These are phyloP conservation scores for Neopelma chrysocephalum DNA, from an alignment of 2,797 vertebrate genomes.

Conservation along the genomic window DNA sequence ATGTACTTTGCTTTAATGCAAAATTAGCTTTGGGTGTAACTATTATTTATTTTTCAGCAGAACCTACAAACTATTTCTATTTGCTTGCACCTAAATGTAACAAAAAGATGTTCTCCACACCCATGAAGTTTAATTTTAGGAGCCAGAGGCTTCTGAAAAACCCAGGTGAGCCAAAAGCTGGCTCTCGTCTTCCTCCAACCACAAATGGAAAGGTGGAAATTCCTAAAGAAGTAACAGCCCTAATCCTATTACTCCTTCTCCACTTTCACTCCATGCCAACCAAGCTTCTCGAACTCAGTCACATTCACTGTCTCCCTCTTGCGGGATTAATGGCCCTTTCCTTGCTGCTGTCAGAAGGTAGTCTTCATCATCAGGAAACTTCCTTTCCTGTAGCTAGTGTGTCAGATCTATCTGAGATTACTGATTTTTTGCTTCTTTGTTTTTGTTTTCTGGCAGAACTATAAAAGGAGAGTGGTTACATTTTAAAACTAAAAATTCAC, in stretches of 20 bases:
- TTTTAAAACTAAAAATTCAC: constrained; percentile 19
- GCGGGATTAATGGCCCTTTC: background rate
- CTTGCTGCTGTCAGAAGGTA: background rate
- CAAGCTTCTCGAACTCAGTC: background rate
- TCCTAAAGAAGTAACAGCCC: constrained; percentile 7
- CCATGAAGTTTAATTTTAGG: constrained; percentile 54
- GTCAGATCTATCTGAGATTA: background rate
- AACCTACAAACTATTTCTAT: constrained; percentile 22
- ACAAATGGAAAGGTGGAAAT: constrained; percentile 36
- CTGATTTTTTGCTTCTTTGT: background rate
- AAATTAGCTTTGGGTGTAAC: constrained; percentile 49
- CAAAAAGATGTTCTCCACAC: constrained; percentile 51
- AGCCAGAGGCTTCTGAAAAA: constrained; percentile 20
- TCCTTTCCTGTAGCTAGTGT: background rate
- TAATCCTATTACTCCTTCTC: background rate
- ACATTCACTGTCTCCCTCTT: background rate
- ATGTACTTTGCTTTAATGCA: constrained; percentile 8
- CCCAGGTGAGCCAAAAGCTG: constrained; percentile 30
- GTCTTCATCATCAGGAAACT: background rate
- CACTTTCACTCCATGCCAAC: background rate
- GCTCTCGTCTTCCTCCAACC: constrained; percentile 29
- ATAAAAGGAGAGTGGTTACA: background rate
- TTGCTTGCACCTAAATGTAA: constrained; percentile 34
- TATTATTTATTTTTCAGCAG: constrained; percentile 49
- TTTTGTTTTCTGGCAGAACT: constrained; percentile 20